A percentile compares a stretch with the other conserved stretches of the same genome.
Evolutionary conservation across 2,797 vertebrate genomes (phyloP).

Genomic region (Euphonia xanthogaster): DNA sequence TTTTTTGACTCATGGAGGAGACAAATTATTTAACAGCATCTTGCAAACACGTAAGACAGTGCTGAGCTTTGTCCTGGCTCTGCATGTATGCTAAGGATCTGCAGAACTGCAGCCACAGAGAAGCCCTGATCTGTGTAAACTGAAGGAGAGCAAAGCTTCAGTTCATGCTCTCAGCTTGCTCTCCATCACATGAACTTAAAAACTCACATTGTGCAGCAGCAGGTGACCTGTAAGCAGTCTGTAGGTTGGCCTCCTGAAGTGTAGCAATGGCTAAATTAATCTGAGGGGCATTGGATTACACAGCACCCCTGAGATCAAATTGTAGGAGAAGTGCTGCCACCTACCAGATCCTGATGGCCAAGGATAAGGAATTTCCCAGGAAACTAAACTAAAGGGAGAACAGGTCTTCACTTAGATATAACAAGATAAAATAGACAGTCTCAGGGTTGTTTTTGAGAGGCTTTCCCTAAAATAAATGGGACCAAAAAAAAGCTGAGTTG

Average conservation of each 20-base stretch:
- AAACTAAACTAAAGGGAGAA: neutral
- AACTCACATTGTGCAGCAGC: neutral
- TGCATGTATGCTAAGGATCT: neutral
- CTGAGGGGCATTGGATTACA: neutral
- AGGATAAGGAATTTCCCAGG: neutral
- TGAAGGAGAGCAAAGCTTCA: neutral
- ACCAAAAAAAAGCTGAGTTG: neutral
- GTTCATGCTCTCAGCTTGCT: neutral
- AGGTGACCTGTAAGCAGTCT: neutral
- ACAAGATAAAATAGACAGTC: neutral
- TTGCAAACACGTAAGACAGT: neutral
- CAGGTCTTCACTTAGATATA: neutral
- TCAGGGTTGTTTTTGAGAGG: conserved; percentile 1
- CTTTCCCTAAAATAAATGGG: neutral
- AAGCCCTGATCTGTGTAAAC: neutral
- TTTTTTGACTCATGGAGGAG: neutral
- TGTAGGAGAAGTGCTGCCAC: neutral
- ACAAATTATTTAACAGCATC: neutral
- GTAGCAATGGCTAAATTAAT: neutral
- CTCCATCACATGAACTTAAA: neutral
- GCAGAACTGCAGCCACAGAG: neutral
- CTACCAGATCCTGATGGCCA: neutral
- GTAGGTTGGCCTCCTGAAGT: neutral
- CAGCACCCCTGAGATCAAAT: neutral
- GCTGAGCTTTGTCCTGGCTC: neutral